Evolutionary conservation across 2,113 vertebrate genomes (phyloP).

Genomic region (Agelaius tricolor): DNA sequence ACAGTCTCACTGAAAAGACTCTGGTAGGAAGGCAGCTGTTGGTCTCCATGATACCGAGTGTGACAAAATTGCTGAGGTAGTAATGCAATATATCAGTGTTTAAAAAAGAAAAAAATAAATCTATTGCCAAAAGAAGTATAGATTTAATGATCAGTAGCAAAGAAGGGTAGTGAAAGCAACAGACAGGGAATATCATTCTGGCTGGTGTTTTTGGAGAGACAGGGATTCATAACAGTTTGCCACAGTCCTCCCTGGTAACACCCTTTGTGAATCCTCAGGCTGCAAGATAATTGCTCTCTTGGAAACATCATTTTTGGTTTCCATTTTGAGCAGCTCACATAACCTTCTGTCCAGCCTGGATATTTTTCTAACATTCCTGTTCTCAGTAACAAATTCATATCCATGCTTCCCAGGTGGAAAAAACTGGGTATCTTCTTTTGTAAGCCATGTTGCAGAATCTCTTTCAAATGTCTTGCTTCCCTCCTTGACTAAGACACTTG

Average conservation of each 20-base stretch:
- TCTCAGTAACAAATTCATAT: background rate
- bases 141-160: background rate
- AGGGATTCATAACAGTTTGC: background rate
- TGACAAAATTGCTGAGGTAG: background rate
- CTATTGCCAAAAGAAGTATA: background rate
- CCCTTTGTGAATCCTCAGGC: background rate
- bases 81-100: background rate
- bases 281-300: background rate
- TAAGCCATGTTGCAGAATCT: background rate
- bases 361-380: background rate
- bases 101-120: background rate
- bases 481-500: background rate
- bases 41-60: background rate
- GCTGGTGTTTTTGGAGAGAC: background rate
- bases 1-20: background rate
- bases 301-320: background rate
- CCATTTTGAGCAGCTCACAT: background rate
- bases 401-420: background rate
- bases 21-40: background rate
- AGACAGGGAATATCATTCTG: background rate
- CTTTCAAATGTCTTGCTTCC: background rate
- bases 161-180: background rate
- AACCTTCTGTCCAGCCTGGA: background rate
- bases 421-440: background rate
- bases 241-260: background rate